Evolutionary conservation across 2,888 invertebrate species (phyloP).

Genomic region (Biston betularia): DNA sequence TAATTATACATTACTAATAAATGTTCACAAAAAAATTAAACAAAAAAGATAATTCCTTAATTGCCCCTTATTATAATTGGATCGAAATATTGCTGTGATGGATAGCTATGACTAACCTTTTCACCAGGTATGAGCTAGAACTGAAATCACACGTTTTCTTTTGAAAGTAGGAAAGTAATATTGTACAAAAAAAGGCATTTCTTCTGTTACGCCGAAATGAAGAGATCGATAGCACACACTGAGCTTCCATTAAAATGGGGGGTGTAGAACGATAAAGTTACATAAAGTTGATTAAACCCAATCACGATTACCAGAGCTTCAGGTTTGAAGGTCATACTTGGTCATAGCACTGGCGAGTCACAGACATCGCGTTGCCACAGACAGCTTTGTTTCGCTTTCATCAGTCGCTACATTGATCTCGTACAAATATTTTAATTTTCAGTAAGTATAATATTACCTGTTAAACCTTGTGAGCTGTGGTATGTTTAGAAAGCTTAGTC

Average conservation of each 20-base stretch:
- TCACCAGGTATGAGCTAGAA: too few relatives aligned
- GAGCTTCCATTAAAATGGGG: conserved; percentile 55
- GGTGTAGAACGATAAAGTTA: conserved; percentile 57
- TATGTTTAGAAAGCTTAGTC: too few relatives aligned
- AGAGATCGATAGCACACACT: conserved; percentile 54
- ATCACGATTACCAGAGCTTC: conserved; percentile 57
- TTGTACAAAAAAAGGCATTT: too few relatives aligned
- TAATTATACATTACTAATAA: too few relatives aligned
- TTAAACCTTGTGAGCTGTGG: too few relatives aligned
- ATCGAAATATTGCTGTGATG: too few relatives aligned
- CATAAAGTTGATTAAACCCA: conserved; percentile 55
- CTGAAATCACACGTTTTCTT: too few relatives aligned
- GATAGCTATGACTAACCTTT: too few relatives aligned
- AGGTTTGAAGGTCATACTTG: conserved; percentile 52
- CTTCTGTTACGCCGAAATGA: conserved; percentile 16
- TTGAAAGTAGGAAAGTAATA: too few relatives aligned
- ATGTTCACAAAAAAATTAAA: too few relatives aligned
- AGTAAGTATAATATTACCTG: neutral
- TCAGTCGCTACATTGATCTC: conserved; percentile 59
- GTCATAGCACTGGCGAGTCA: conserved; percentile 57
- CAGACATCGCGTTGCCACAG: conserved; percentile 53
- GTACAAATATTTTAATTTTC: neutral
- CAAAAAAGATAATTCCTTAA: too few relatives aligned
- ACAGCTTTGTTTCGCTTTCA: conserved; percentile 52
- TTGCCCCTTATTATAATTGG: too few relatives aligned